These are phyloP conservation scores for Aratinga solstitialis DNA, from an alignment of 2,797 vertebrate species.

Conservation along the genomic window DNA sequence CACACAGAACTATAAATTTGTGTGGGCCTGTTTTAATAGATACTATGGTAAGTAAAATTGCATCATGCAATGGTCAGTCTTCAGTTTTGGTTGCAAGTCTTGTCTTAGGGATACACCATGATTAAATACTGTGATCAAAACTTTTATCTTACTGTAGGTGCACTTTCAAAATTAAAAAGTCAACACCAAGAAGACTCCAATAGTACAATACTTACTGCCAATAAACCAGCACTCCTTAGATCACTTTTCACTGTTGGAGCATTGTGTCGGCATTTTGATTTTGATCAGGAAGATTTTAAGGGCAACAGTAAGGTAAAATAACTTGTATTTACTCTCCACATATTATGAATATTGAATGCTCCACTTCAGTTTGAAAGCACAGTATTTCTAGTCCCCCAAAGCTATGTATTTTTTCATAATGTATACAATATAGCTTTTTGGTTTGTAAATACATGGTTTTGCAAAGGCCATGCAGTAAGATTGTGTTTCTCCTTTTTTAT, in stretches of 20 bases:
- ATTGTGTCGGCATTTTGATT: constrained; percentile 96
- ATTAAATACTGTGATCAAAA: not conserved
- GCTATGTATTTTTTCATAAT: too few relatives aligned
- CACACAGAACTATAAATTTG: too few relatives aligned
- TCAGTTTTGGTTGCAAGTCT: not conserved
- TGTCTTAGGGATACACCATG: constrained; percentile 15
- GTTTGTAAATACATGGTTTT: too few relatives aligned
- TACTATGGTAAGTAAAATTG: too few relatives aligned
- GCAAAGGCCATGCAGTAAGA: too few relatives aligned
- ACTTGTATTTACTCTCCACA: not conserved
- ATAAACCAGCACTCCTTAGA: constrained; percentile 95
- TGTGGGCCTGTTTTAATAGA: too few relatives aligned
- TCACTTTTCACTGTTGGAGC: constrained; percentile 97
- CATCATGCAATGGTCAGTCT: too few relatives aligned
- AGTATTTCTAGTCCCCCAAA: too few relatives aligned
- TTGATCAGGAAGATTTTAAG: constrained; percentile 97
- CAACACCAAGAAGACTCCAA: constrained; percentile 92
- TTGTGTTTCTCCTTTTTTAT: too few relatives aligned
- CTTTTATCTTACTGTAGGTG: constrained; percentile 77
- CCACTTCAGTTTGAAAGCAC: too few relatives aligned
- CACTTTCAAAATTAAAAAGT: constrained; percentile 91
- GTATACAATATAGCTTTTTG: too few relatives aligned
- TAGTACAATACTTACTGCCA: constrained; percentile 86
- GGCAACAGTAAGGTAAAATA: constrained; percentile 90
- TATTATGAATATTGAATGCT: not conserved